phyloP scores from a whole-genome alignment of 2,888 invertebrate species.

The Drosophila tripunctata region DNA sequence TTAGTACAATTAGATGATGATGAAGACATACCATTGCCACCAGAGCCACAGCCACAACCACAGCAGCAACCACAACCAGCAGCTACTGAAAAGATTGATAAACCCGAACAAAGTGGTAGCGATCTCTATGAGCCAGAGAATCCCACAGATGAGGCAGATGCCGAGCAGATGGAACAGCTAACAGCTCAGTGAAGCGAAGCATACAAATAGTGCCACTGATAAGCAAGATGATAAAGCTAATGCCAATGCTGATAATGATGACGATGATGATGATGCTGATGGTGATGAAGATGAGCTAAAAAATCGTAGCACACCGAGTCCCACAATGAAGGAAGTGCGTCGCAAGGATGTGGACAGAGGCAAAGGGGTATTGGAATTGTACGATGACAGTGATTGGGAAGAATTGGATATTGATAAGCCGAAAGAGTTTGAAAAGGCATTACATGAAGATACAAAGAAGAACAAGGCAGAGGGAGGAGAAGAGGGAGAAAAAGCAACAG shows the following conservation, averaged over 20 bases:
- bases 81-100: too few relatives aligned
- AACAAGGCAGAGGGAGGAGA: too few relatives aligned
- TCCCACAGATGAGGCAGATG: slow-evolving; percentile 74
- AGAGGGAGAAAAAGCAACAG: too few relatives aligned
- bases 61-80: neutral
- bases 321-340: slow-evolving; percentile 47
- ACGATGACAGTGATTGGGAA: slow-evolving; percentile 86
- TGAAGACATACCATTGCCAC: slow-evolving; percentile 83
- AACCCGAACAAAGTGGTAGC: slow-evolving; percentile 38
- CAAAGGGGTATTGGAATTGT: slow-evolving; percentile 85
- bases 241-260: slow-evolving; percentile 12
- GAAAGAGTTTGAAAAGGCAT: slow-evolving; percentile 63
- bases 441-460: slow-evolving; percentile 84
- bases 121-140: slow-evolving; percentile 84
- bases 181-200: too few relatives aligned
- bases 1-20: slow-evolving; percentile 84
- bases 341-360: slow-evolving; percentile 63
- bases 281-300: slow-evolving; percentile 42
- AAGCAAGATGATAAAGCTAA: slow-evolving; percentile 15
- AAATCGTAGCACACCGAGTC: slow-evolving; percentile 62
- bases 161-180: slow-evolving; percentile 29
- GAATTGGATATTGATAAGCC: slow-evolving; percentile 83
- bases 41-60: slow-evolving; percentile 57
- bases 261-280: slow-evolving; percentile 34
- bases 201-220: neutral